Conservation (phyloP, 2,797 vertebrate genomes). For the Champsocephalus gunnari region DNA sequence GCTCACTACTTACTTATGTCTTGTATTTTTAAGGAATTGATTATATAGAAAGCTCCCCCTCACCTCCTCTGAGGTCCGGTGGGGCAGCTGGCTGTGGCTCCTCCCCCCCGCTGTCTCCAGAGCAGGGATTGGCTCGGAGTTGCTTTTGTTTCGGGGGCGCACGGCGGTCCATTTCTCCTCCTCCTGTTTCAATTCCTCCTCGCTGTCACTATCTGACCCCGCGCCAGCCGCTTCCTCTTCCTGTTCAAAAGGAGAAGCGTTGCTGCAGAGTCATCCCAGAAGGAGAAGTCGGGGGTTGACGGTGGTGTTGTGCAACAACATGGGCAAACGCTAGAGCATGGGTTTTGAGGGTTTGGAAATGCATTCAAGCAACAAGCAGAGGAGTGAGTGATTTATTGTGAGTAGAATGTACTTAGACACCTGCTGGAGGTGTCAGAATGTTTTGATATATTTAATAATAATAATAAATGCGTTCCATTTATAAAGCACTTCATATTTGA, state of each 20-base stretch:
- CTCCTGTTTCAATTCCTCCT: conserved; percentile 44
- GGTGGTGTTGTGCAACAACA: background rate
- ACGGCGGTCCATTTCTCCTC: conserved; percentile 14
- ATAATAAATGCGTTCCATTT: too few species aligned
- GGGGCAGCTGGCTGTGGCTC: conserved; percentile 14
- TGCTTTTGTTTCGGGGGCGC: conserved; percentile 19
- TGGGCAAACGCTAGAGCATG: background rate
- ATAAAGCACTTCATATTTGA: too few species aligned
- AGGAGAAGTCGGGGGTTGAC: background rate
- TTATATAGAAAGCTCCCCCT: background rate
- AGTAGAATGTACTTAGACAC: too few species aligned
- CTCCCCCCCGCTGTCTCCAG: background rate
- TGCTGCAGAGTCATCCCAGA: background rate
- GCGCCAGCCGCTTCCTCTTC: conserved; percentile 42
- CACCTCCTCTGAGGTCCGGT: conserved; percentile 60
- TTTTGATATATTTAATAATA: background rate
- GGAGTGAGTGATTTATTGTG: too few species aligned
- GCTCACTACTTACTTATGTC: background rate
- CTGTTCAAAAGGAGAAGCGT: conserved; percentile 19
- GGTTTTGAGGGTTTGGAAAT: background rate
- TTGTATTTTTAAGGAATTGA: background rate
- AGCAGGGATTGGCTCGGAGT: background rate
- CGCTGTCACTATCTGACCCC: conserved; percentile 45
- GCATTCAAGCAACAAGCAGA: background rate
- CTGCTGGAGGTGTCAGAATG: background rate